phyloP scores from a whole-genome alignment of 2,113 vertebrate genomes.

The Notarius lentiginosus region DNA sequence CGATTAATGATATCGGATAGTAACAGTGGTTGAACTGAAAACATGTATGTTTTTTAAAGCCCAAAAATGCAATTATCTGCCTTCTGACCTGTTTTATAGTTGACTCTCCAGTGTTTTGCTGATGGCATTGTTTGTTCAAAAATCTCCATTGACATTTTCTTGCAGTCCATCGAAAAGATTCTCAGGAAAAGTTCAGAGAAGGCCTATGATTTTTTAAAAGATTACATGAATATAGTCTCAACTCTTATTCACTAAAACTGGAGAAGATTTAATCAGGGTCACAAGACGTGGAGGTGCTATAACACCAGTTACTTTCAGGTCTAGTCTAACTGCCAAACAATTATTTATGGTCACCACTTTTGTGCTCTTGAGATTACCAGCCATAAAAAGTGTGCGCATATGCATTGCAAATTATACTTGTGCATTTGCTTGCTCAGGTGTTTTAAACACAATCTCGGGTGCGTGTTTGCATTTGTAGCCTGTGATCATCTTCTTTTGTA shows the following conservation, averaged over 20 bases:
- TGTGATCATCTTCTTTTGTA: background rate
- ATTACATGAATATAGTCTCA: background rate
- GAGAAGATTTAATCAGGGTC: background rate
- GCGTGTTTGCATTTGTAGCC: background rate
- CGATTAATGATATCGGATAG: background rate
- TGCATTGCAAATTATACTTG: background rate
- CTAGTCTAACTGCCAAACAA: background rate
- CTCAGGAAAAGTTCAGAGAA: conserved; percentile 66
- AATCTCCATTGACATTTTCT: conserved; percentile 74
- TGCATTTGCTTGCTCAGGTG: background rate
- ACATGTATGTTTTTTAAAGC: background rate
- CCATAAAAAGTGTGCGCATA: too few species aligned
- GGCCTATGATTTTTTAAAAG: conserved; percentile 51
- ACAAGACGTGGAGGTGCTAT: background rate
- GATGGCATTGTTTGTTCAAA: conserved; percentile 80
- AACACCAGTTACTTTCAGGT: background rate
- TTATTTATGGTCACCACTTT: background rate
- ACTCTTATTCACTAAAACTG: background rate
- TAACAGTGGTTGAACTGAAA: background rate
- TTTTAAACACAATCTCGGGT: background rate
- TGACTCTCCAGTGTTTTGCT: conserved; percentile 75
- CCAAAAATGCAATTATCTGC: background rate
- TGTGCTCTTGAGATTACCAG: background rate
- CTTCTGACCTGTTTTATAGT: conserved; percentile 64
- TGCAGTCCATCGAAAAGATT: conserved; percentile 74